These are phyloP conservation scores for Panthera leo DNA, from an alignment of 2,113 vertebrate species.

Conservation along the genomic window DNA sequence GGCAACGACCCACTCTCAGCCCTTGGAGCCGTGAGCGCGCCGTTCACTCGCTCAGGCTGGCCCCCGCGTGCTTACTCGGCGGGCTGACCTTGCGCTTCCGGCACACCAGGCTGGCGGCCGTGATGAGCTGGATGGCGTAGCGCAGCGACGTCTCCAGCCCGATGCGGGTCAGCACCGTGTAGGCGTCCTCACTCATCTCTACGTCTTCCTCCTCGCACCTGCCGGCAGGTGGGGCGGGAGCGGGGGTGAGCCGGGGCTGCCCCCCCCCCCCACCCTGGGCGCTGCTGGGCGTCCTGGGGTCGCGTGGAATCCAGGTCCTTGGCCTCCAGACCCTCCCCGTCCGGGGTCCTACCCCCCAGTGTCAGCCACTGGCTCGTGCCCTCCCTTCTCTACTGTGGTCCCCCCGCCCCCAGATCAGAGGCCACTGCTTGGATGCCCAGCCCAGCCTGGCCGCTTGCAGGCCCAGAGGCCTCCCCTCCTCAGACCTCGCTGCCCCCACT, in stretches of 20 bases:
- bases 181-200: slow-evolving; percentile 94
- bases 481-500: neutral
- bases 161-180: slow-evolving; percentile 92
- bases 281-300: neutral
- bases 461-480: neutral
- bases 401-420: rapidly evolving
- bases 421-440: too few species aligned
- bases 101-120: slow-evolving; percentile 93
- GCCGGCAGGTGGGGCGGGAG: rapidly evolving
- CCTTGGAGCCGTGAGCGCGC: rapidly evolving
- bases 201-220: slow-evolving; percentile 96
- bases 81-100: slow-evolving; percentile 90
- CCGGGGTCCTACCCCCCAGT: too few species aligned
- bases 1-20: rapidly evolving
- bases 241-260: rapidly evolving
- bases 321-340: neutral
- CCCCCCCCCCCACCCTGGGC: rapidly evolving
- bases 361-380: neutral
- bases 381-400: too few species aligned
- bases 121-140: slow-evolving; percentile 96
- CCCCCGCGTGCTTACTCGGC: rapidly evolving
- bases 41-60: too few species aligned
- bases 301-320: too few species aligned
- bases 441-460: neutral
- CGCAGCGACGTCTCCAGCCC: slow-evolving; percentile 93